Conservation (phyloP, 1,140 invertebrate species). For the Coptotermes formosanus region DNA sequence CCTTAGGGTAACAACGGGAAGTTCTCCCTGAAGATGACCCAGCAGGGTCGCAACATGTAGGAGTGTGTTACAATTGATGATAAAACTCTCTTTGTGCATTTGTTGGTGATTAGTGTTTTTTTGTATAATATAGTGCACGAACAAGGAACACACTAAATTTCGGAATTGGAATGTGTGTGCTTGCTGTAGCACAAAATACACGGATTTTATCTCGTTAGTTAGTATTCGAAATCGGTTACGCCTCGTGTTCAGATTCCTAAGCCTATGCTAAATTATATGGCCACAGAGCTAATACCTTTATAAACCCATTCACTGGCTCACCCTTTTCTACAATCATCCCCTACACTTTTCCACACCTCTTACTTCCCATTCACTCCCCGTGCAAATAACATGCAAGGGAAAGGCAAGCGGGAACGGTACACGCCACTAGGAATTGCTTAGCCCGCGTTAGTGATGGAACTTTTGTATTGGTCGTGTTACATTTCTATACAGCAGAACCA, state of each 20-base stretch:
- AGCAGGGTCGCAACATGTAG: too few relatives aligned
- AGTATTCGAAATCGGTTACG: not conserved
- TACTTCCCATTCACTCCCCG: not conserved
- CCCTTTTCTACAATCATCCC: too few relatives aligned
- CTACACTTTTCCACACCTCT: not conserved
- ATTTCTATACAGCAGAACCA: not conserved
- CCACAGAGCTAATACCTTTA: not conserved
- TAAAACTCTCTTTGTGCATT: too few relatives aligned
- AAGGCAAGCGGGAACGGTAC: not conserved
- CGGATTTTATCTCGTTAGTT: too few relatives aligned
- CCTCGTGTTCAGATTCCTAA: not conserved
- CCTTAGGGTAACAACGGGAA: too few relatives aligned
- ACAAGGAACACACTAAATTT: too few relatives aligned
- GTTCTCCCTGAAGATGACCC: too few relatives aligned
- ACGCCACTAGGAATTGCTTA: not conserved
- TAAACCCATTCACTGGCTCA: not conserved
- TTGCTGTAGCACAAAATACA: too few relatives aligned
- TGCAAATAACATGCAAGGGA: not conserved
- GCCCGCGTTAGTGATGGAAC: not conserved
- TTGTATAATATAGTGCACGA: too few relatives aligned
- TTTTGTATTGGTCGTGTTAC: not conserved
- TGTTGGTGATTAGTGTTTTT: too few relatives aligned
- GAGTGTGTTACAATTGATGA: too few relatives aligned
- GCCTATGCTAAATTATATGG: not conserved
- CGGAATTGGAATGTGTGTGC: too few relatives aligned